Conservation (phyloP, 2,113 vertebrate species). For the Lonchura striata region DNA sequence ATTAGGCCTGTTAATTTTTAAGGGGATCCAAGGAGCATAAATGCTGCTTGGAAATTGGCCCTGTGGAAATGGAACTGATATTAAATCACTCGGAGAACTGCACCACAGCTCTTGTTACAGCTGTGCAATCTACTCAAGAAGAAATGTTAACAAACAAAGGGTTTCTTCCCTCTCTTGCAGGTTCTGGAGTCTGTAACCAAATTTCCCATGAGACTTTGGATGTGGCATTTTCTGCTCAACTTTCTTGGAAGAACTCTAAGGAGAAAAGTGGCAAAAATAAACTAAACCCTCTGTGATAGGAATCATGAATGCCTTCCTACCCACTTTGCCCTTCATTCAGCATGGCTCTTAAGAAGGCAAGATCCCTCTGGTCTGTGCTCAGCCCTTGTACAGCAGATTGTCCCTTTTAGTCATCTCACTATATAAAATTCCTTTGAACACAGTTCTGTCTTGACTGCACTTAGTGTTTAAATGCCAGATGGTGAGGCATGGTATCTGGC, state of each 20-base stretch:
- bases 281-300: not conserved
- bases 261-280: not conserved
- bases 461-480: not conserved
- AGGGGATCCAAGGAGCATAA: fast-evolving
- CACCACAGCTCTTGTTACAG: not conserved
- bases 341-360: not conserved
- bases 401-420: not conserved
- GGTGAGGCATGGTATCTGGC: not conserved
- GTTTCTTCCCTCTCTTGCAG: not conserved
- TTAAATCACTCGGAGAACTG: not conserved
- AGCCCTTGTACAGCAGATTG: not conserved
- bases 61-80: not conserved
- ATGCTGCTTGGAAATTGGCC: not conserved
- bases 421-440: not conserved
- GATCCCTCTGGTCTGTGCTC: not conserved
- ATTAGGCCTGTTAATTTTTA: not conserved
- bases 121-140: not conserved
- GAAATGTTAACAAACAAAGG: not conserved
- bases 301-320: not conserved
- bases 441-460: not conserved
- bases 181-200: not conserved
- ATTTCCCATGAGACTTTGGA: not conserved
- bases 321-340: not conserved
- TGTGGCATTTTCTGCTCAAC: not conserved
- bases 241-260: not conserved